phyloP scores from a whole-genome alignment of 2,113 vertebrate genomes.

The Hemicordylus capensis region DNA sequence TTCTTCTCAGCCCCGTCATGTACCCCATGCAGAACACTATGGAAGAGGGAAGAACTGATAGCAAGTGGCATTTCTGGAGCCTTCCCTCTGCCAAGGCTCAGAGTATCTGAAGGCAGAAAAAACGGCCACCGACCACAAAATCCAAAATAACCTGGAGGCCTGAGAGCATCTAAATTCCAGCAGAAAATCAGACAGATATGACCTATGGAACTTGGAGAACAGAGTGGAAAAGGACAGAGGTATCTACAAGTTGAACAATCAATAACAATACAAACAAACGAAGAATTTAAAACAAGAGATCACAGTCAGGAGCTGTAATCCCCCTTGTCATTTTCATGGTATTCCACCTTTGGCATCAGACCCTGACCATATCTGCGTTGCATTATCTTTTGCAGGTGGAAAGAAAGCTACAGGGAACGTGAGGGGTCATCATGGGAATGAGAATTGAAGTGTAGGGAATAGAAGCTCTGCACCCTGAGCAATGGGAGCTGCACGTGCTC shows the following conservation, averaged over 20 bases:
- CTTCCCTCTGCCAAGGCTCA: too few relatives aligned
- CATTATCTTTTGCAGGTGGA: background rate
- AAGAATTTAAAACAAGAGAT: background rate
- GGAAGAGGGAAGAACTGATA: background rate
- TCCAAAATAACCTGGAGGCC: background rate
- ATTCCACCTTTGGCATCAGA: fast-evolving
- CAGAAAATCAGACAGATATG: conserved; percentile 2
- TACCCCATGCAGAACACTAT: background rate
- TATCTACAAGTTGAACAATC: background rate
- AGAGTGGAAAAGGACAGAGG: background rate
- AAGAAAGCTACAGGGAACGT: background rate
- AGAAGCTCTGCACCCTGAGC: too few relatives aligned
- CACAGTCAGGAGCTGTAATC: background rate
- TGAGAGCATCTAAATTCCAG: background rate
- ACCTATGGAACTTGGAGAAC: background rate
- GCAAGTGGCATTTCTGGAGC: background rate
- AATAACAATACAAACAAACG: background rate
- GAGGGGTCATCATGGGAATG: background rate
- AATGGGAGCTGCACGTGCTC: too few relatives aligned
- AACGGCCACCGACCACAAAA: background rate
- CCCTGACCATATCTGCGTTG: background rate
- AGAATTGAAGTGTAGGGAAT: background rate
- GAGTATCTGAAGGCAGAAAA: conserved; percentile 3
- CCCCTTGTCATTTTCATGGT: background rate
- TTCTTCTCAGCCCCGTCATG: background rate